Evolutionary conservation across 2,888 invertebrate species (phyloP).

Genomic region (Melanophora roralis): DNA sequence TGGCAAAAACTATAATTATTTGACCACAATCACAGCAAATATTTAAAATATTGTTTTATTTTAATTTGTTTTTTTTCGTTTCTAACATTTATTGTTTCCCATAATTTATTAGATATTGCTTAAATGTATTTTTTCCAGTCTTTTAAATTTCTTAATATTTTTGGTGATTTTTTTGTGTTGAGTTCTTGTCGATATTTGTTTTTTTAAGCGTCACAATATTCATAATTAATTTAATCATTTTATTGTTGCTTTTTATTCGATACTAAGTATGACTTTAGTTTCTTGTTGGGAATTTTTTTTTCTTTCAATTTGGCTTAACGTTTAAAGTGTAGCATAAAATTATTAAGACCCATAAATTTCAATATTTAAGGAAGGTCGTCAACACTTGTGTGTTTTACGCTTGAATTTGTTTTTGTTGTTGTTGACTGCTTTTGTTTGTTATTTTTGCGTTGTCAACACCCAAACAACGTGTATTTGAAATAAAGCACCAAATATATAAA

Average conservation of each 20-base stretch:
- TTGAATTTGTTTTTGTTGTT: background rate
- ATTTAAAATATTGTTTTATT: conserved; percentile 27
- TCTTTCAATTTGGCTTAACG: background rate
- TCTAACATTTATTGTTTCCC: background rate
- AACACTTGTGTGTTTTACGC: conserved; percentile 45
- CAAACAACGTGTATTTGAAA: conserved; percentile 24
- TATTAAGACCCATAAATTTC: conserved; percentile 70
- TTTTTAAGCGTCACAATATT: conserved; percentile 42
- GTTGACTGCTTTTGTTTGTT: no score
- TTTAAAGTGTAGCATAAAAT: conserved; percentile 70
- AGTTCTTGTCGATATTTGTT: background rate
- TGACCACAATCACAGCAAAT: conserved; percentile 20
- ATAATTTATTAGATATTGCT: conserved; percentile 5
- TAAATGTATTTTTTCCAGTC: conserved; percentile 1
- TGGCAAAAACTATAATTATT: background rate
- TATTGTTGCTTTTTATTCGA: conserved; percentile 24
- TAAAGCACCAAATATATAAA: background rate
- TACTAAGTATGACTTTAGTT: conserved; percentile 57
- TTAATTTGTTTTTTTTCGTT: conserved; percentile 6
- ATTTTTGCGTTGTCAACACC: conserved; percentile 22
- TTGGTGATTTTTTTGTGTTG: background rate
- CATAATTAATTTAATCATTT: conserved; percentile 52
- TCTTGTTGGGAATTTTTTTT: conserved; percentile 44
- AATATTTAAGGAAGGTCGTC: conserved; percentile 66
- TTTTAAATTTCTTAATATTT: conserved; percentile 8